A percentile compares a stretch with the other conserved stretches of the same genome.
phyloP scores from a whole-genome alignment of 2,888 invertebrate genomes.

The Dexiosoma caninum region DNA sequence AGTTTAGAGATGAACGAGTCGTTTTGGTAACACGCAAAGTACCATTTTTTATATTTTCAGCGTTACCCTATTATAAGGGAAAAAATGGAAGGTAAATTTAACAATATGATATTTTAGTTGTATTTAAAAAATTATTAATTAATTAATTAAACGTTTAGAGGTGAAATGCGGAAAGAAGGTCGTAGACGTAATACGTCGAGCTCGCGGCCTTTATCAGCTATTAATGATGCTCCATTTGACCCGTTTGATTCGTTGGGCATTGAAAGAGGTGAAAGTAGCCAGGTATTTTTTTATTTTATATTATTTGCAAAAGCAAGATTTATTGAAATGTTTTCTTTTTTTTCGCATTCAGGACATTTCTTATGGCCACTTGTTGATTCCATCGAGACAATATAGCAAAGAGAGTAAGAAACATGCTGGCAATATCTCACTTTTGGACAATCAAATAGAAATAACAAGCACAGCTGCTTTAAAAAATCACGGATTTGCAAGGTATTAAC shows the following conservation, averaged over 20 bases:
- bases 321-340: not conserved
- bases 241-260: constrained; percentile 91
- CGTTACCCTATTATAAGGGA: constrained; percentile 89
- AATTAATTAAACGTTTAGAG: constrained; percentile 72
- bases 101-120: not conserved
- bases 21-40: constrained; percentile 88
- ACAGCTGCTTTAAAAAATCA: constrained; percentile 79
- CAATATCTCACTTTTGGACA: constrained; percentile 72
- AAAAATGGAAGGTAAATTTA: constrained; percentile 81
- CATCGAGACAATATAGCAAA: constrained; percentile 81
- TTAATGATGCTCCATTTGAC: constrained; percentile 88
- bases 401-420: constrained; percentile 76
- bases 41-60: constrained; percentile 92
- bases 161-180: constrained; percentile 85
- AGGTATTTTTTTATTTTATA: constrained; percentile 81
- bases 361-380: constrained; percentile 89
- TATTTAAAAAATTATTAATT: not conserved
- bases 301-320: not conserved
- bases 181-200: constrained; percentile 89
- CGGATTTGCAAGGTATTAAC: constrained; percentile 80
- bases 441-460: constrained; percentile 77
- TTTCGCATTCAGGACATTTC: constrained; percentile 85
- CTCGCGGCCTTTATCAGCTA: constrained; percentile 88
- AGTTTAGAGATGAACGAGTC: constrained; percentile 88
- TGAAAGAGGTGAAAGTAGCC: constrained; percentile 88